Base-by-base conservation (phyloP, 1,140 invertebrate species). In the Tenebrio molitor region DNA sequence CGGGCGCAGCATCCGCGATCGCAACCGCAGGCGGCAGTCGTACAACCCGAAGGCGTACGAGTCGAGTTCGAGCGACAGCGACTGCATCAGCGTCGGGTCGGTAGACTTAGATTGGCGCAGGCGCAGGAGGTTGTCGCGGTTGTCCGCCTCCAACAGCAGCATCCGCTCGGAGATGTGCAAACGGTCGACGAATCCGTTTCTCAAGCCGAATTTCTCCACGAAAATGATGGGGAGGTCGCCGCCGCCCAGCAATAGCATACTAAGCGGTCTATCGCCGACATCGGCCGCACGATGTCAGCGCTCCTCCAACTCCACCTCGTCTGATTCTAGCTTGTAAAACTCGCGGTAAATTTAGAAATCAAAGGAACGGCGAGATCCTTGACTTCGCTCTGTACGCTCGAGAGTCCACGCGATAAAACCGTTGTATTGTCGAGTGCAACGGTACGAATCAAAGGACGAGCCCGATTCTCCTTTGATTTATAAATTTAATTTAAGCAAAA, bases 41-140 rank as follows among this genome's bases (percentile, higher is more conserved):
- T 88, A 88, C 74, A 88, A 88, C 81, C 86, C 86, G 10, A 77
- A 84, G 80, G 82, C 83, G 72, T 76, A 82, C 82, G 85, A 77
- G 78, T 85, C 63, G 78, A 85, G 80, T 81, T 83, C 81, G 1
- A 81, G 80, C 62, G 81, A 80, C 17, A 79, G 75, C 39, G 81
- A 83, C 41, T 83, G 81, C 66, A 77, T 81, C 23, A 81, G 80
- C 66, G 68, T 81, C 19, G 81, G 82, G 12, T 83, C 82, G 6
- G 82, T 81, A 0, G 82, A 83, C 75, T 78, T 83, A 16, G 81
- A 83, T 71, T 81, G 81, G 80, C 77, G 82, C 1, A 53, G 81
- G 15, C 77, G 81, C 3, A 79, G 76, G 62, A 50, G 81, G 8
- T 63, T 82, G 5, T 81, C 79, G 2, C 76, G 79, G 17, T 68